Evolutionary conservation across 2,113 vertebrate species (phyloP).

Genomic region (Calypte anna): DNA sequence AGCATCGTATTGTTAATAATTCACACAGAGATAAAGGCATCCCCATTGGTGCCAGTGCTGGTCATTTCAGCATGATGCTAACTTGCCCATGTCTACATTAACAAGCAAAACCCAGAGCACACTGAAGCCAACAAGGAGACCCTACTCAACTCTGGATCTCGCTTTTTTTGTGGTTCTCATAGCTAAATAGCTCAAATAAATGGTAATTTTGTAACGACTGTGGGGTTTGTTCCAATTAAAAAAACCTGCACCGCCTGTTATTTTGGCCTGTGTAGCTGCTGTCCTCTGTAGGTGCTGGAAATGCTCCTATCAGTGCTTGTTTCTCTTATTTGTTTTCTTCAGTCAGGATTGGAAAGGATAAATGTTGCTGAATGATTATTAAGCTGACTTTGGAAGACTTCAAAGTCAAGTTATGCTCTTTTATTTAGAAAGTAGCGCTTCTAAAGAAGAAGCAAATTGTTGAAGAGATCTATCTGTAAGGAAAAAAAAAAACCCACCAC

Average conservation of each 20-base stretch:
- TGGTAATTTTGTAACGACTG: background rate
- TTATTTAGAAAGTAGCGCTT: background rate
- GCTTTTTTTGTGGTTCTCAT: background rate
- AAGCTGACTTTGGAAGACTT: background rate
- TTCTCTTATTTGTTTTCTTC: background rate
- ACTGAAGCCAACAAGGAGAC: background rate
- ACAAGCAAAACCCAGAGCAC: background rate
- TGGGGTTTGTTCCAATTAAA: background rate
- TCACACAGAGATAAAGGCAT: background rate
- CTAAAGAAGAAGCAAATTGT: background rate
- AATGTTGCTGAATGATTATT: background rate
- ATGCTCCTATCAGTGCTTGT: background rate
- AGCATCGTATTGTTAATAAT: fast-evolving
- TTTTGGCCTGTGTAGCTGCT: background rate
- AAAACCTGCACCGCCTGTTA: background rate
- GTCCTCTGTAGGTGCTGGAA: background rate
- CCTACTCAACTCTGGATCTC: fast-evolving
- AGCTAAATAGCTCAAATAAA: background rate
- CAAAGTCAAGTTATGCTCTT: background rate
- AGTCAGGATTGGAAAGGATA: background rate
- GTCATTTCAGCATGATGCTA: fast-evolving
- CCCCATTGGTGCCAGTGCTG: fast-evolving
- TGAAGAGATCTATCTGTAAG: background rate
- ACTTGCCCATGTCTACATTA: background rate
- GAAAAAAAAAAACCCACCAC: background rate